phyloP scores from a whole-genome alignment of 2,113 vertebrate genomes.

The Conger conger region DNA sequence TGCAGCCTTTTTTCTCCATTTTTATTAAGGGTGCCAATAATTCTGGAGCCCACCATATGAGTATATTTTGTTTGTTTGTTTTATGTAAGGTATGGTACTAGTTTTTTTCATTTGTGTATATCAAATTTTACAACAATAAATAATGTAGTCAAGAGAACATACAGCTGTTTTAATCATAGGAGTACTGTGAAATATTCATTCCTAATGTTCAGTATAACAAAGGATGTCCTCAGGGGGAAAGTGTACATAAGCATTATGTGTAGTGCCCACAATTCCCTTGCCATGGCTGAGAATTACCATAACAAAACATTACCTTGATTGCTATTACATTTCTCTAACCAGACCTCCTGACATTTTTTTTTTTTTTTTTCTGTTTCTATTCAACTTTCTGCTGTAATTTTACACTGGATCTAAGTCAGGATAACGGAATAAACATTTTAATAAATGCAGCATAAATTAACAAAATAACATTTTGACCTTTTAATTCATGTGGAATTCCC shows the following conservation, averaged over 20 bases:
- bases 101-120: too few species aligned
- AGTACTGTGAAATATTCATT: not conserved
- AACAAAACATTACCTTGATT: not conserved
- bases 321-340: not conserved
- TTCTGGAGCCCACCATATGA: too few species aligned
- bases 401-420: not conserved
- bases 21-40: too few species aligned
- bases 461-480: not conserved
- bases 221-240: not conserved
- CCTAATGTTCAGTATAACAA: not conserved
- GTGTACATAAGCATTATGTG: not conserved
- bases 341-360: not conserved
- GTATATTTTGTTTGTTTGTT: too few species aligned
- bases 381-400: not conserved
- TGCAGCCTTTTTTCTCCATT: too few species aligned
- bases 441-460: not conserved
- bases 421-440: not conserved
- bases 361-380: not conserved
- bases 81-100: too few species aligned
- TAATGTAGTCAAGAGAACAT: not conserved
- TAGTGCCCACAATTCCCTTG: not conserved
- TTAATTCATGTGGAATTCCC: not conserved
- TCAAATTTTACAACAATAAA: not conserved
- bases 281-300: not conserved
- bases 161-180: not conserved